Percentiles rank a stretch among this genome's conserved stretches.
Evolutionary conservation across 2,888 invertebrate genomes (phyloP).

Genomic region (Ophion obscuratus): DNA sequence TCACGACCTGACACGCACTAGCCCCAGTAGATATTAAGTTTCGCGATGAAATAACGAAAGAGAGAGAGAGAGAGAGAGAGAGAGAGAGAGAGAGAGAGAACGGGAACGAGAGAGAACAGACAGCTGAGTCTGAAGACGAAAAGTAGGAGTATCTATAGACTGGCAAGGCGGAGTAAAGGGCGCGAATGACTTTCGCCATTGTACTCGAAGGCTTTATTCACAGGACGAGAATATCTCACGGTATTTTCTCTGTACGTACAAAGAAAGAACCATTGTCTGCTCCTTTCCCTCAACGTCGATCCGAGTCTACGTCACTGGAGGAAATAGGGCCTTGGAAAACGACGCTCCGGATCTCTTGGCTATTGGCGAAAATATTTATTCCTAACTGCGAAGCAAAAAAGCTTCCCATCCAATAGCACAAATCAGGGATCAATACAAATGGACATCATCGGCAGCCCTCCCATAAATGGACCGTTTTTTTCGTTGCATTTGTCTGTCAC

Average conservation of each 20-base stretch:
- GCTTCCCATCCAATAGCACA: neutral
- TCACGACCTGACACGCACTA: constrained; percentile 33
- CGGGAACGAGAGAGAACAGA: neutral
- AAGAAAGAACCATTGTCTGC: constrained; percentile 58
- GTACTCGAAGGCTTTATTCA: constrained; percentile 58
- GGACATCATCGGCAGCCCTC: no score
- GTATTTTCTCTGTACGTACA: constrained; percentile 40
- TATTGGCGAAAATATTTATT: neutral
- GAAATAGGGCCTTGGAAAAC: neutral
- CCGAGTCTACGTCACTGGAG: constrained; percentile 34
- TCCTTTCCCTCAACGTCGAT: constrained; percentile 58
- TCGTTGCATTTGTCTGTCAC: neutral
- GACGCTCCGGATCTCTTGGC: neutral
- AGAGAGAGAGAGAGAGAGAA: constrained; percentile 14
- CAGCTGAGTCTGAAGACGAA: constrained; percentile 27
- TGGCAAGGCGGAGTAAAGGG: constrained; percentile 3
- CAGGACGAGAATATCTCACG: constrained; percentile 34
- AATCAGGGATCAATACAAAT: no score
- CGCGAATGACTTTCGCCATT: constrained; percentile 50
- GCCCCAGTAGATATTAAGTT: constrained; percentile 42
- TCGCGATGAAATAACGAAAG: constrained; percentile 35
- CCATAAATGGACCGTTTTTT: no score
- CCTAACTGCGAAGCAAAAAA: neutral
- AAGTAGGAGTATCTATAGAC: constrained; percentile 7
- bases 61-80: neutral